These are phyloP conservation scores for Lasioglossum marginatum DNA, from an alignment of 2,888 invertebrate species.

Conservation along the genomic window DNA sequence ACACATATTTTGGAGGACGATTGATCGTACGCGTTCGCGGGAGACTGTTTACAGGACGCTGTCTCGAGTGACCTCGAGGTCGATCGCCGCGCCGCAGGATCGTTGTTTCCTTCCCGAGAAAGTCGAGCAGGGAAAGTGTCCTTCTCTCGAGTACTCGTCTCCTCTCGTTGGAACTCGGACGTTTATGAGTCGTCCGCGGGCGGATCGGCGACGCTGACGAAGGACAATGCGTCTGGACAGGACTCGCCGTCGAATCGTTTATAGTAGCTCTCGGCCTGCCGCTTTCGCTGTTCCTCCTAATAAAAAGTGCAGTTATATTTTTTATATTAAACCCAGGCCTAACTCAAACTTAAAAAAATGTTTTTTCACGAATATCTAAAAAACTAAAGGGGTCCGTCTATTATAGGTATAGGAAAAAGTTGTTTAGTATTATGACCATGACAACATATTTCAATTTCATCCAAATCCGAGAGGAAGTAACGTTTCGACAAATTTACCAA, in stretches of 20 bases:
- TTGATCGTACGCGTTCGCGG: background rate
- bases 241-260: background rate
- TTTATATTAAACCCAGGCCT: no score
- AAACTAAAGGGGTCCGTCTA: no score
- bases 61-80: background rate
- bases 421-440: no score
- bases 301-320: no score
- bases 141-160: background rate
- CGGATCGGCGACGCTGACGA: background rate
- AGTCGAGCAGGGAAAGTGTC: background rate
- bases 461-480: no score
- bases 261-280: background rate
- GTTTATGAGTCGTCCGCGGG: background rate
- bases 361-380: no score
- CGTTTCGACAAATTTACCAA: no score
- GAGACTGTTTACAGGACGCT: background rate
- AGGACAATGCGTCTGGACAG: constrained; percentile 7
- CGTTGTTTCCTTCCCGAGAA: background rate
- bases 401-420: no score
- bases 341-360: no score
- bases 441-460: no score
- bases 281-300: background rate
- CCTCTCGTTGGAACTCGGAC: background rate
- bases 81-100: background rate
- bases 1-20: background rate